Evolutionary conservation across 2,888 invertebrate species (phyloP), one percentile per base, ranked within the genome.

Genomic region (Mythimna albipuncta): DNA sequence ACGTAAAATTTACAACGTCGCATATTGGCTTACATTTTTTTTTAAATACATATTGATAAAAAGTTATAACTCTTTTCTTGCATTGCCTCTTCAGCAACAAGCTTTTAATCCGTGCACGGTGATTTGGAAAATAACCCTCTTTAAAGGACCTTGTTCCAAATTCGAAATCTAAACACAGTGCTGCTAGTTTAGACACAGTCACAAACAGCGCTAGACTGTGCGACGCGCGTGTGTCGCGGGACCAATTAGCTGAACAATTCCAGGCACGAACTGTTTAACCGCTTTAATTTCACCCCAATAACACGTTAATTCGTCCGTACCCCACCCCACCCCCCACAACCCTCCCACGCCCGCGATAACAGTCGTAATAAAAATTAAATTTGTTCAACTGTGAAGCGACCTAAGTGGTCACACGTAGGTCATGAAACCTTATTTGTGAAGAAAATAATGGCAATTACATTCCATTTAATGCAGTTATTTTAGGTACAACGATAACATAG

Each of bases 251-350:
- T 79, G 81, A 88, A 91, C 90, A 90, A 90, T 89, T 90, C 89
- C 72, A 79, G 86, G 88, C 92, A 92, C 92, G 92, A 91, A 91
- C 88, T 90, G 90, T 90, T 91, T 91, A 91, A 91, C 91, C 87
- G 89, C 89, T 89, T 91, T 91, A 90, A 91, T 91, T 91, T 91
- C 88, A 91, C 91, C 91, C 91, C 91, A 89, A 90, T 89, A 91
- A 91, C 91, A 91, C 92, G 91, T 90, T 92, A 89, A 91, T 89
- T 88, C 86, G 76, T 79, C 79, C 81, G 84, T 79, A 62, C 85
- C 85, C 81, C 85, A 81, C 69, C 66, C 66, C 64, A 55, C 55
- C 65, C 50, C 11, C 35, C 35, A 26, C 1, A 21, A 64, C 71
- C 72, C 75, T 52, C 41, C 6, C 21, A 54, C 69, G 50, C 73